Evolutionary conservation across 1,140 invertebrate genomes (phyloP).

Genomic region (Trinorchestia longiramus): DNA sequence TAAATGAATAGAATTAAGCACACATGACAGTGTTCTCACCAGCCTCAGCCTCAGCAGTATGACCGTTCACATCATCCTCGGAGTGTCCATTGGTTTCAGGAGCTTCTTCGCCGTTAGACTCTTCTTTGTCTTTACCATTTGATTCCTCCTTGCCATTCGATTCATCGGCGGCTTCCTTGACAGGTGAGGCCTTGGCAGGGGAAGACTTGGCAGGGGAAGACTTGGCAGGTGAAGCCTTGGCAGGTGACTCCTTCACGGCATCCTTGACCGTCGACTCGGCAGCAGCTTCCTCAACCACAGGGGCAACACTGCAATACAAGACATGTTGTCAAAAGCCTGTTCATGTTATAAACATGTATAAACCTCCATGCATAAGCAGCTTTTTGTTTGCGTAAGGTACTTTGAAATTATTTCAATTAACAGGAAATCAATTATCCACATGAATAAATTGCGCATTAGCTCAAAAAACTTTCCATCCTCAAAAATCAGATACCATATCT

Average conservation of each 20-base stretch:
- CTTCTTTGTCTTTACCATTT: neutral
- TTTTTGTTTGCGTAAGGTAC: no score
- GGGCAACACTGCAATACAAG: conserved; percentile 19
- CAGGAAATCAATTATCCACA: no score
- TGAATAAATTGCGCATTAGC: no score
- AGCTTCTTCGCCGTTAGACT: conserved; percentile 23
- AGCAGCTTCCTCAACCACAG: conserved; percentile 31
- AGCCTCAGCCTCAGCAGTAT: conserved; percentile 32
- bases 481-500: no score
- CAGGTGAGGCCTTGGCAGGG: neutral
- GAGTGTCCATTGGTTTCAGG: conserved; percentile 34
- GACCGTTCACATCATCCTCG: conserved; percentile 33
- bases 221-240: neutral
- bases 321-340: neutral
- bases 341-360: no score
- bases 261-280: conserved; percentile 4
- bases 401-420: no score
- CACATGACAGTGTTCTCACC: neutral
- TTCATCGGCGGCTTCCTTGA: conserved; percentile 12
- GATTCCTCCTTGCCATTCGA: conserved; percentile 9
- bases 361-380: no score
- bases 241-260: conserved; percentile 7
- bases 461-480: no score
- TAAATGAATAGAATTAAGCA: neutral
- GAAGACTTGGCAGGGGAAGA: neutral